Evolutionary conservation across 2,113 vertebrate species (phyloP).

Genomic region (Spilogale gracilis): DNA sequence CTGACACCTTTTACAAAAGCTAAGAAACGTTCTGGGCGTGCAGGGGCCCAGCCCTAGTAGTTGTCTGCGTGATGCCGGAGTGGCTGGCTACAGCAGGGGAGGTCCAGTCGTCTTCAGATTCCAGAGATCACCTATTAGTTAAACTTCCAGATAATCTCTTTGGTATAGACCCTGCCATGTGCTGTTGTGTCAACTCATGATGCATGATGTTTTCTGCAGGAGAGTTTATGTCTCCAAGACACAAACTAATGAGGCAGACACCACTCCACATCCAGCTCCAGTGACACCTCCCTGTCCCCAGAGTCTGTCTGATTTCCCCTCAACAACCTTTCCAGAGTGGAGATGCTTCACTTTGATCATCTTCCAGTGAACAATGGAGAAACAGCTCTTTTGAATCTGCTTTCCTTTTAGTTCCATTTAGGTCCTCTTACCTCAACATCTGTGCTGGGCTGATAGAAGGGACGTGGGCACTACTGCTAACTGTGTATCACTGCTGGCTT

Average conservation of each 20-base stretch:
- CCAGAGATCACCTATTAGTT: background rate
- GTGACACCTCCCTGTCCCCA: background rate
- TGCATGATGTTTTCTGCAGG: background rate
- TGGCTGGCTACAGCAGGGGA: background rate
- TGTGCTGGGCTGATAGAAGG: constrained; percentile 53
- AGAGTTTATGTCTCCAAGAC: background rate
- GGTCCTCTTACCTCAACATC: constrained; percentile 60
- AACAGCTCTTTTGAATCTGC: constrained; percentile 66
- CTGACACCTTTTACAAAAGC: background rate
- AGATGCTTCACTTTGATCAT: constrained; percentile 63
- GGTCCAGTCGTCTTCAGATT: background rate
- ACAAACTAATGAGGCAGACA: background rate
- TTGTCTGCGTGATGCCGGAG: background rate
- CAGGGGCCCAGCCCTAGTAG: background rate
- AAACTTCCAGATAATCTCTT: background rate
- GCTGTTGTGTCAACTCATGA: background rate
- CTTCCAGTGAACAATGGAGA: constrained; percentile 43
- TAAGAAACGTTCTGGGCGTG: background rate
- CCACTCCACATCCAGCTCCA: background rate
- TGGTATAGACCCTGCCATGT: background rate
- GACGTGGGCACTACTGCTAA: background rate
- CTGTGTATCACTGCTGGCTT: constrained; percentile 65
- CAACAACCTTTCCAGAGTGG: constrained; percentile 24
- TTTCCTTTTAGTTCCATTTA: constrained; percentile 54
- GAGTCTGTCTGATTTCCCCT: background rate